Conservation (phyloP, 2,113 vertebrate genomes). For the Hymenochirus boettgeri region DNA sequence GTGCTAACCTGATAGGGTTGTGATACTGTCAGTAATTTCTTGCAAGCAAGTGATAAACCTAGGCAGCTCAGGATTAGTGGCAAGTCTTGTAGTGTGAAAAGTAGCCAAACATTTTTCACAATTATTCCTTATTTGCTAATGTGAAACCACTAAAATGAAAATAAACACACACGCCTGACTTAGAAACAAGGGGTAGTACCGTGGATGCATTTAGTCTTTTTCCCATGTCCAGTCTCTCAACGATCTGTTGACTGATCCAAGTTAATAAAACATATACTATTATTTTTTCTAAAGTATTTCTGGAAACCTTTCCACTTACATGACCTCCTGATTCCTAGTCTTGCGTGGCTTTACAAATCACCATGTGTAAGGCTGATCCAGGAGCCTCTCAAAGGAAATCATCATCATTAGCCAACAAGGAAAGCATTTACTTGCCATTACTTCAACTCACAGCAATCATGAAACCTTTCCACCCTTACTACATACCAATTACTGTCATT, state of each 20-base stretch:
- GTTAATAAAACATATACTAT: background rate
- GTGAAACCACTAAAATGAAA: background rate
- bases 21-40: no score
- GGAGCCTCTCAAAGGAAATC: slow-evolving; percentile 13
- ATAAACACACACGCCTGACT: no score
- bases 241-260: background rate
- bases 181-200: no score
- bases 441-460: slow-evolving; percentile 11
- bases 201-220: no score
- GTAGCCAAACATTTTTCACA: no score
- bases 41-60: no score
- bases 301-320: background rate
- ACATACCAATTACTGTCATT: slow-evolving; percentile 20
- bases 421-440: slow-evolving; percentile 20
- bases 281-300: no score
- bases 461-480: slow-evolving; percentile 28
- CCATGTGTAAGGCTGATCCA: background rate
- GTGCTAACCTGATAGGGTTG: no score
- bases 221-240: no score
- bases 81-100: no score
- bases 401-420: slow-evolving; percentile 21
- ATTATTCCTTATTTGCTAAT: background rate
- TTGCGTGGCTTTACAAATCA: slow-evolving; percentile 3
- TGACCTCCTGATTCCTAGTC: slow-evolving; percentile 7
- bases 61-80: no score